Evolutionary conservation across 2,113 vertebrate genomes (phyloP).

Genomic region (Bagarius yarrelli): DNA sequence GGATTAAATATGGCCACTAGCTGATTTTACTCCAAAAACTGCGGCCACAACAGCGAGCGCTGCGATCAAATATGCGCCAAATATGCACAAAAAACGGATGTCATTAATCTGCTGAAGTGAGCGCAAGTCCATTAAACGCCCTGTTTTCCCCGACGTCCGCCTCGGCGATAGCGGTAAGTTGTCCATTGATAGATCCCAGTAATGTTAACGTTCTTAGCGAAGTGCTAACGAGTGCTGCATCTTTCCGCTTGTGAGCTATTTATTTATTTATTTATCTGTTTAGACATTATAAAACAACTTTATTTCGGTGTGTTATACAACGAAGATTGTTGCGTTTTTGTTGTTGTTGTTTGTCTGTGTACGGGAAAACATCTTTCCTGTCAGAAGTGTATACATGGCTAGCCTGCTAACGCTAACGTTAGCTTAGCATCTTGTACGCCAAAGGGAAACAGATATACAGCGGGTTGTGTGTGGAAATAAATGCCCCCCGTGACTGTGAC

Average conservation of each 20-base stretch:
- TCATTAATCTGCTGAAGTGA: slow-evolving; percentile 31
- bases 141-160: slow-evolving; percentile 30
- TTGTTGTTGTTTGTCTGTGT: background rate
- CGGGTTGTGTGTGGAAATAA: too few species aligned
- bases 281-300: background rate
- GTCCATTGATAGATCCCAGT: slow-evolving; percentile 29
- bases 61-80: slow-evolving; percentile 44
- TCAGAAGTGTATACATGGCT: background rate
- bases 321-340: background rate
- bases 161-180: slow-evolving; percentile 46
- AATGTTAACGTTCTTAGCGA: background rate
- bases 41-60: slow-evolving; percentile 21
- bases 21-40: slow-evolving; percentile 45
- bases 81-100: slow-evolving; percentile 51
- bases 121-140: slow-evolving; percentile 13
- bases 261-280: background rate
- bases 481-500: fast-evolving
- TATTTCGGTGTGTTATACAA: background rate
- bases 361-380: background rate
- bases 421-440: slow-evolving; percentile 4
- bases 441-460: background rate
- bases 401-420: slow-evolving; percentile 15
- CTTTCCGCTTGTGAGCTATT: background rate
- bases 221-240: background rate
- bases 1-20: slow-evolving; percentile 64